Base-by-base conservation (phyloP, 2,888 invertebrate genomes). In the Oligia strigilis region DNA sequence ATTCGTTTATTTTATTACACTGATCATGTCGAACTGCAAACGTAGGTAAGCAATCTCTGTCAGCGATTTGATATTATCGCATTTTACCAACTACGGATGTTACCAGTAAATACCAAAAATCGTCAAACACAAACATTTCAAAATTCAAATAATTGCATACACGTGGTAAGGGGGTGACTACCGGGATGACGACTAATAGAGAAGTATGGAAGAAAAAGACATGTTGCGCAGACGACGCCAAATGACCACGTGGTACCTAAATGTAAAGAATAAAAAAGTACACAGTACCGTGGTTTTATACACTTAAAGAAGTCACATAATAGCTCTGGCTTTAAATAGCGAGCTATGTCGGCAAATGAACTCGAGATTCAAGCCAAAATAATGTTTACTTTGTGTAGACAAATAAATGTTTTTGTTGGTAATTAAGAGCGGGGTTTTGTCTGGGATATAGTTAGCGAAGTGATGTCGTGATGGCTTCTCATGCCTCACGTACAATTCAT, bases 311-410 rank as follows among this genome's bases (percentile, higher is more conserved):
- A 65, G 36, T 65, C 19, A 65, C 36, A 14, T 55, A 23, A 13
- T 14, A 23, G 36, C 8, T 40, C 9, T n/a, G 6, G n/a, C 60
- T 17, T 19, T 29, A 29, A 2, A 14, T 46, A 29, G 46, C n/a
- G 40, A 70, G 14, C 71, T 75, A 36, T n/a, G n/a, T 36, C 17
- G 2, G n/a, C 14, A 52, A 73, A 62, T 73, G 74, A 62, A 74
- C 14, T 62, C 40, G n/a, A 76, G 40, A 74, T 49, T n/a, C n/a
- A 19, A 29, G 49, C 2, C 60, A 73, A 62, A 49, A 17, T 29
- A 43, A 23, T 5, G 40, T 73, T 73, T 76, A 52, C 52, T 76
- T 9, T 29, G n/a, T 74, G 62, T 40, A 72, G 71, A 75, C 55
- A 70, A 29, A 49, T 49, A 49, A 19, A 49, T 49, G 46, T 69